Evolutionary conservation across 2,113 vertebrate genomes (phyloP).

Genomic region (Quiscalus mexicanus): DNA sequence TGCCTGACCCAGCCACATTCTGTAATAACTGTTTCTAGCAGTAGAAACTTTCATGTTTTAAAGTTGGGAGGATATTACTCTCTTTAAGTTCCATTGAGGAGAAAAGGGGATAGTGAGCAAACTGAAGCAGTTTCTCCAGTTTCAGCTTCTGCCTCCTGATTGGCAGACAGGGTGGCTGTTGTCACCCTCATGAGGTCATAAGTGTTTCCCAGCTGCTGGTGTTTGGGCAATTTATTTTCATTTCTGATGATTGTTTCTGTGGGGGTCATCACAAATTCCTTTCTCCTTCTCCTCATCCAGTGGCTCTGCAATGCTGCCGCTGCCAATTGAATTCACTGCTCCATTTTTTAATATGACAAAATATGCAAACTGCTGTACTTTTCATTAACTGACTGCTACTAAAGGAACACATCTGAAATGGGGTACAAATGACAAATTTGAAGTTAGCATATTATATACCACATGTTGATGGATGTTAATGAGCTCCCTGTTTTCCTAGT

Average conservation of each 20-base stretch:
- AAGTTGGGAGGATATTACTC: background rate
- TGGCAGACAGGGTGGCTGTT: background rate
- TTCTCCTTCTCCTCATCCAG: background rate
- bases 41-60: background rate
- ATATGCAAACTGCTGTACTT: background rate
- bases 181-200: background rate
- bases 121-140: background rate
- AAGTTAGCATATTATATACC: background rate
- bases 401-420: background rate
- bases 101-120: background rate
- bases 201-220: background rate
- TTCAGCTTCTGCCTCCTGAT: background rate
- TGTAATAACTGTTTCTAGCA: background rate
- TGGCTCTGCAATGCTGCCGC: background rate
- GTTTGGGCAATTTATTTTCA: background rate
- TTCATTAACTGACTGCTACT: background rate
- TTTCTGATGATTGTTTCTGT: background rate
- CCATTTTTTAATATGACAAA: background rate
- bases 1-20: background rate
- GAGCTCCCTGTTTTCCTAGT: background rate
- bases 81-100: background rate
- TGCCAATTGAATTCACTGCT: background rate
- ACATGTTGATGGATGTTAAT: background rate
- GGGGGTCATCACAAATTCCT: background rate
- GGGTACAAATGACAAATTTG: background rate